These are phyloP conservation scores for Eurois occulta DNA, from an alignment of 2,888 invertebrate genomes.

Conservation along the genomic window DNA sequence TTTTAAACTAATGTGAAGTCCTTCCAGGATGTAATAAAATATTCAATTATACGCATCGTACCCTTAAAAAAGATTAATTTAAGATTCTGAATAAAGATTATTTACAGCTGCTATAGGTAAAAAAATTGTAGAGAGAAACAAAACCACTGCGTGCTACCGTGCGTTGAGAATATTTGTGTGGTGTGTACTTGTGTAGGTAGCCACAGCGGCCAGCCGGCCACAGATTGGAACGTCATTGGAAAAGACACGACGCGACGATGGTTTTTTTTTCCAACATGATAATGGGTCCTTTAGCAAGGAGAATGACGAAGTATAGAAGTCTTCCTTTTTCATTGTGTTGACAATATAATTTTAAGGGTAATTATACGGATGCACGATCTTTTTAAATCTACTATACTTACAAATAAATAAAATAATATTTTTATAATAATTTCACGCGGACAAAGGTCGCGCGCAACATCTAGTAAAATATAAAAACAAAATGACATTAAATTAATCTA, in stretches of 20 bases:
- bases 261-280: slow-evolving; percentile 30
- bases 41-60: not conserved
- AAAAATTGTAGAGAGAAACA: not conserved
- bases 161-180: not conserved
- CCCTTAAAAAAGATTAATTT: not conserved
- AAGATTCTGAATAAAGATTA: not conserved
- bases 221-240: slow-evolving; percentile 35
- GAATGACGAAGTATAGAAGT: slow-evolving; percentile 1
- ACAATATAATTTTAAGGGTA: not conserved
- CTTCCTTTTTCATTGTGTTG: slow-evolving; percentile 8
- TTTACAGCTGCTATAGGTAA: not conserved
- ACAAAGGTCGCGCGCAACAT: not conserved
- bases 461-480: not conserved
- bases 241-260: slow-evolving; percentile 17
- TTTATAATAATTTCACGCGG: not conserved
- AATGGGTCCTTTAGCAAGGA: slow-evolving; percentile 17
- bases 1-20: not conserved
- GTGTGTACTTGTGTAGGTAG: too few relatives aligned
- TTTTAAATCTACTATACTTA: too few relatives aligned
- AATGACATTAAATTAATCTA: not conserved
- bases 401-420: not conserved
- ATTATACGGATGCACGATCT: not conserved
- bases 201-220: not conserved
- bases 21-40: not conserved
- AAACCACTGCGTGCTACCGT: not conserved